Conservation (phyloP, 2,888 invertebrate genomes). For the Hirtodrosophila trivittata region DNA sequence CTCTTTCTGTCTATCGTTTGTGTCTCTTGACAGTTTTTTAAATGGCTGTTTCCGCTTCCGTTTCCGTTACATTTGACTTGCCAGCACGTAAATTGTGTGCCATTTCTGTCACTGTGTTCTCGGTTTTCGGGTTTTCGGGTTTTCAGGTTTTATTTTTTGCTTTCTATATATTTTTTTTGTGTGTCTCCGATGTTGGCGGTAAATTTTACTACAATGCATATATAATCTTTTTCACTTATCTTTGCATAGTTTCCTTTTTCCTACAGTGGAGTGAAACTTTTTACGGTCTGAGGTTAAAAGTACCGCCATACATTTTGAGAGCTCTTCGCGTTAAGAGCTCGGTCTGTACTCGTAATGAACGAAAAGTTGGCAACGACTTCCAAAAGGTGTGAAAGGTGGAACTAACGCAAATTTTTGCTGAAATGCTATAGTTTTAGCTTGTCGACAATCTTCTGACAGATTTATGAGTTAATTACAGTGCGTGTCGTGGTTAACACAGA, state of each 20-base stretch:
- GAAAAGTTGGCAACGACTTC: conserved; percentile 47
- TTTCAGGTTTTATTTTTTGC: neutral
- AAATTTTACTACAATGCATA: conserved; percentile 77
- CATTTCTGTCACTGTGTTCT: conserved; percentile 43
- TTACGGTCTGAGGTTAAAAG: conserved; percentile 71
- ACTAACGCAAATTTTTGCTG: conserved; percentile 51
- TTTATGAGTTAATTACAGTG: conserved; percentile 71
- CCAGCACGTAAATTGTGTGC: conserved; percentile 71
- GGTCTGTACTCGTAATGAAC: conserved; percentile 39
- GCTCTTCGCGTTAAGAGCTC: conserved; percentile 27
- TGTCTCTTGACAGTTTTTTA: conserved; percentile 62
- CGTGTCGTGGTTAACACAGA: neutral
- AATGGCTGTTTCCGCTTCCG: conserved; percentile 74
- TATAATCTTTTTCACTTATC: conserved; percentile 79
- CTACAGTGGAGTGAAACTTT: conserved; percentile 51
- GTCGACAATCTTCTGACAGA: conserved; percentile 64
- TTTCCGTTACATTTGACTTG: conserved; percentile 75
- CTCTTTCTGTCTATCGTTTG: conserved; percentile 16
- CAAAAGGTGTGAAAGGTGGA: conserved; percentile 39
- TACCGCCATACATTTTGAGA: conserved; percentile 59
- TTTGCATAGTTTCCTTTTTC: conserved; percentile 66
- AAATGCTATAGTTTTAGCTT: conserved; percentile 53
- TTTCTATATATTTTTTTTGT: conserved; percentile 18
- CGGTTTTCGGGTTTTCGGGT: neutral
- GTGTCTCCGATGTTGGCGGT: conserved; percentile 65